Percentiles rank a stretch among this genome's conserved stretches.
Conservation (phyloP, 2,888 invertebrate species). For the Parnassius apollo region DNA sequence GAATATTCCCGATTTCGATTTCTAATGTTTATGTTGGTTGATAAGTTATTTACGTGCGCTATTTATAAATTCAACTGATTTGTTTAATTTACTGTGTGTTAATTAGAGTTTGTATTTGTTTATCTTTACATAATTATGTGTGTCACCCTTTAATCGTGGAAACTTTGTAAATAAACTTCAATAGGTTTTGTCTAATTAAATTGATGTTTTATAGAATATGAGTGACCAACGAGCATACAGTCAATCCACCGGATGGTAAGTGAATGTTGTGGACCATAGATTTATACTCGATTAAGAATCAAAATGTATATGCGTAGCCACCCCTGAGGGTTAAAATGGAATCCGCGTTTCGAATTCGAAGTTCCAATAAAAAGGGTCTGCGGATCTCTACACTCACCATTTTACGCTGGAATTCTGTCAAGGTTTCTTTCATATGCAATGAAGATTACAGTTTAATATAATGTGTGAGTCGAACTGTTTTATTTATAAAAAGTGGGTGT, state of each 20-base stretch:
- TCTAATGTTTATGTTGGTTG: conserved; percentile 19
- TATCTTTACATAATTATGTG: conserved; percentile 17
- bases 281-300: too few species aligned
- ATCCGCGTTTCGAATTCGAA: too few species aligned
- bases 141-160: conserved; percentile 2
- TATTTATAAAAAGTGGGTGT: conserved; percentile 1
- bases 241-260: too few species aligned
- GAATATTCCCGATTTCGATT: conserved; percentile 13
- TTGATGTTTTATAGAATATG: not conserved
- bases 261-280: too few species aligned
- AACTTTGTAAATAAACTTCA: not conserved
- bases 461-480: not conserved
- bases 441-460: not conserved
- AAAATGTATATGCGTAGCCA: too few species aligned
- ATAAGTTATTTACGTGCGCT: conserved; percentile 16
- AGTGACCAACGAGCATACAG: too few species aligned
- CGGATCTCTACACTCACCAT: too few species aligned
- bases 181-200: not conserved
- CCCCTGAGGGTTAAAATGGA: too few species aligned
- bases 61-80: conserved; percentile 21
- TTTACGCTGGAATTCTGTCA: too few species aligned
- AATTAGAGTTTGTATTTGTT: conserved; percentile 13
- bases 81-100: conserved; percentile 17
- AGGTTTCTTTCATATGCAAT: not conserved
- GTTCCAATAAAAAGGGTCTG: too few species aligned